A percentile compares a stretch with the other conserved stretches of the same genome.
These are phyloP conservation scores for Macaca fascicularis DNA, from an alignment of 2,113 vertebrate species.

Conservation along the genomic window DNA sequence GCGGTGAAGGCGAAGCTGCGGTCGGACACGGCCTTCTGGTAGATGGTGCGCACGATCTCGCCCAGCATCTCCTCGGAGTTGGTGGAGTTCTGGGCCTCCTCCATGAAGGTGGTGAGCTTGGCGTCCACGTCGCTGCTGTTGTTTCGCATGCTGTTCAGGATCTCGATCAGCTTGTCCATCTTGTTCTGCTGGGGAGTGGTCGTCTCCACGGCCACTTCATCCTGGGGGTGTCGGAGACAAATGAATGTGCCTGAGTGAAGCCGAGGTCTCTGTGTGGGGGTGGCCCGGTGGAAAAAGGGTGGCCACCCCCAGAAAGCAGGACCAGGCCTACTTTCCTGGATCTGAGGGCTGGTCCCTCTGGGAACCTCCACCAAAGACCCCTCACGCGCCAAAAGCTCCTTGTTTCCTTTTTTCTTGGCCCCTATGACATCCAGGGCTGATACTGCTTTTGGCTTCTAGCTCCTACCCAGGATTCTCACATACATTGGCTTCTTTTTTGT, in stretches of 20 bases:
- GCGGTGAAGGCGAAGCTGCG: slow-evolving; percentile 97
- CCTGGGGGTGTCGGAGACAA: slow-evolving; percentile 84
- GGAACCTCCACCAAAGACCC: background rate
- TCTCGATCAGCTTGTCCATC: slow-evolving; percentile 95
- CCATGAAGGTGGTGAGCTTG: slow-evolving; percentile 96
- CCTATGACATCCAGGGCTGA: background rate
- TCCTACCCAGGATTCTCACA: background rate
- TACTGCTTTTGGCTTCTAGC: background rate
- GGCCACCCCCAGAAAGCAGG: background rate
- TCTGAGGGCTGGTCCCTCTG: background rate
- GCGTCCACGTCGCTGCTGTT: slow-evolving; percentile 94
- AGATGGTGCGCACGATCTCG: slow-evolving; percentile 95
- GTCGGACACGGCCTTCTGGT: slow-evolving; percentile 93
- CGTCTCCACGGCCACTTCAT: slow-evolving; percentile 88
- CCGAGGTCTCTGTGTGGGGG: fast-evolving
- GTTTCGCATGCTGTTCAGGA: slow-evolving; percentile 97
- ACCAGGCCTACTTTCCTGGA: background rate
- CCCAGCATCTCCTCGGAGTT: slow-evolving; percentile 94
- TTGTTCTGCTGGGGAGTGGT: slow-evolving; percentile 88
- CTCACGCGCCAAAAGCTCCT: background rate
- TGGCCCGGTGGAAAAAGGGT: background rate
- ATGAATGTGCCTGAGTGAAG: slow-evolving; percentile 62
- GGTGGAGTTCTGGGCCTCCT: slow-evolving; percentile 95
- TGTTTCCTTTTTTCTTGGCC: background rate
- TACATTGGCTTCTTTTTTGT: background rate